A percentile compares a stretch with the other conserved stretches of the same genome.
Evolutionary conservation across 2,113 vertebrate species (phyloP).

Genomic region (Recurvirostra avosetta): DNA sequence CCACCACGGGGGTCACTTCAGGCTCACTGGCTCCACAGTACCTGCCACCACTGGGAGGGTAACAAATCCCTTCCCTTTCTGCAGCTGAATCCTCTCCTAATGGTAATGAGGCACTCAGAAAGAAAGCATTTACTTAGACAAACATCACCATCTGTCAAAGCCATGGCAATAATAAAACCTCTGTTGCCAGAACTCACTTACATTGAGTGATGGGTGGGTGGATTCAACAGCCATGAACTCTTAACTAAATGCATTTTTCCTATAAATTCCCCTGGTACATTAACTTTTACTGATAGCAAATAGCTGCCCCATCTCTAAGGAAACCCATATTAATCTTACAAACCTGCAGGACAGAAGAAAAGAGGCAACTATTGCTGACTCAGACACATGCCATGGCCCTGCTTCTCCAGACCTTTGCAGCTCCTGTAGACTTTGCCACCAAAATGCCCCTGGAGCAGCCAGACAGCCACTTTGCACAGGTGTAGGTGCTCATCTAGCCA

Average conservation of each 20-base stretch:
- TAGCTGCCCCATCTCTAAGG: constrained; percentile 2
- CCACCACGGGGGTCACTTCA: background rate
- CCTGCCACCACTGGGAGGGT: background rate
- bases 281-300: constrained; percentile 44
- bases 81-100: constrained; percentile 50
- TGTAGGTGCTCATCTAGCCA: background rate
- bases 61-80: constrained; percentile 1
- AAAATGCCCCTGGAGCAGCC: background rate
- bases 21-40: background rate
- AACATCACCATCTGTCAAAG: constrained; percentile 62
- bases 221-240: constrained; percentile 22
- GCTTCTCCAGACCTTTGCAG: background rate
- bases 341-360: background rate
- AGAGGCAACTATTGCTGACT: background rate
- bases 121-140: constrained; percentile 56
- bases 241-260: constrained; percentile 49
- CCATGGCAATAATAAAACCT: constrained; percentile 55
- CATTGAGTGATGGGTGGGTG: constrained; percentile 23
- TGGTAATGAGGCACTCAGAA: constrained; percentile 50
- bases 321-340: constrained; percentile 16
- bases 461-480: background rate
- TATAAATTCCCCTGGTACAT: constrained; percentile 23
- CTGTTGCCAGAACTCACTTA: constrained; percentile 57
- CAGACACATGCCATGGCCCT: background rate
- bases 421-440: background rate